Conservation (phyloP, 2,888 invertebrate species). For the Ectemnius cavifrons region DNA sequence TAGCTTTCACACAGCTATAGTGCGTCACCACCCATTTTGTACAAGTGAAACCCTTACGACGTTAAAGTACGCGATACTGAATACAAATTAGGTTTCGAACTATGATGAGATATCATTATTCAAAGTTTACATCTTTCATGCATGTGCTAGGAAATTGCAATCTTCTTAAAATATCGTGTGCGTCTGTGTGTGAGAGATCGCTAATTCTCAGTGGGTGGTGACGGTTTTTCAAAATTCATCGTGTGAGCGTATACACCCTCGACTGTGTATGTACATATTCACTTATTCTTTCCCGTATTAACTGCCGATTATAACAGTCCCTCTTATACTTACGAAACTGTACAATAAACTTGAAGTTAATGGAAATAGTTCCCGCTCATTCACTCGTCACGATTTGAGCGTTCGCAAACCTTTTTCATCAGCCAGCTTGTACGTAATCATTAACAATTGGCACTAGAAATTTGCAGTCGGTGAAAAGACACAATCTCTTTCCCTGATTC, state of each 20-base stretch:
- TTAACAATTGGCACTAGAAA: conserved; percentile 18
- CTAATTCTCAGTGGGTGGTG: conserved; percentile 55
- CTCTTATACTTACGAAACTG: conserved; percentile 19
- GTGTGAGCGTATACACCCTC: neutral
- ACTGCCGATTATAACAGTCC: conserved; percentile 42
- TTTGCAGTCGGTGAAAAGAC: conserved; percentile 9
- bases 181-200: conserved; percentile 33
- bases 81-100: too few species aligned
- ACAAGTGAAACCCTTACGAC: too few species aligned
- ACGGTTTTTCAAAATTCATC: conserved; percentile 49
- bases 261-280: conserved; percentile 33
- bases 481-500: neutral
- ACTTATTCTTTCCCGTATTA: conserved; percentile 30
- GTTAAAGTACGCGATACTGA: too few species aligned
- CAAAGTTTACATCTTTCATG: neutral
- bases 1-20: too few species aligned
- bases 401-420: neutral
- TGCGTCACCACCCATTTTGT: too few species aligned
- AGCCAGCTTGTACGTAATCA: conserved; percentile 28
- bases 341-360: conserved; percentile 18
- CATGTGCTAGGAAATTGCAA: neutral
- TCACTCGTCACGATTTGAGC: neutral
- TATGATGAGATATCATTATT: too few species aligned
- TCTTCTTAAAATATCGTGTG: conserved; percentile 18
- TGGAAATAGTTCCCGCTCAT: conserved; percentile 7